Percentiles rank a stretch among this genome's conserved stretches.
These are phyloP conservation scores for Epizoanthus fatuus DNA, from an alignment of 92 coral and sea anemone genomes.

Conservation along the genomic window DNA sequence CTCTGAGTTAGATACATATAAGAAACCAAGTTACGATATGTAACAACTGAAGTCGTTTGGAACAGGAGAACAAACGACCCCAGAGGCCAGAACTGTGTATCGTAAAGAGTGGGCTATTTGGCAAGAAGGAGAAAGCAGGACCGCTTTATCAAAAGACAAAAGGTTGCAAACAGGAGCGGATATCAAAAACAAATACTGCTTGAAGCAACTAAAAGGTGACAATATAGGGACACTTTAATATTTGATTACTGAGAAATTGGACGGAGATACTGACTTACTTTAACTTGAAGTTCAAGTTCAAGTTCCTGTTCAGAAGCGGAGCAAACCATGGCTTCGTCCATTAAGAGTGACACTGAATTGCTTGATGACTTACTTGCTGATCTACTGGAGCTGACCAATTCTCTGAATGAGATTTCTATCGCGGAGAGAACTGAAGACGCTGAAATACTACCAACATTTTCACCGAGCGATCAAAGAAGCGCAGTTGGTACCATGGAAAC, in stretches of 20 bases:
- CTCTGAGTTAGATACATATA: too few relatives aligned
- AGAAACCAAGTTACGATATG: too few relatives aligned
- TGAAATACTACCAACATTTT: neutral
- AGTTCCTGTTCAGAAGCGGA: neutral
- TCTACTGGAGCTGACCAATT: neutral
- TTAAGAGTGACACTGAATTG: neutral
- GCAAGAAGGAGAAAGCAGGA: too few relatives aligned
- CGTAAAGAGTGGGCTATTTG: too few relatives aligned
- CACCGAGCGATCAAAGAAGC: neutral
- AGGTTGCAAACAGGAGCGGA: too few relatives aligned
- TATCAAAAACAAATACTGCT: too few relatives aligned
- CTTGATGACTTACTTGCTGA: conserved; percentile 20
- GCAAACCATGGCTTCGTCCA: neutral
- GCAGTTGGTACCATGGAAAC: neutral
- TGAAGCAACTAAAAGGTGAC: too few relatives aligned
- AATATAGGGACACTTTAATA: neutral
- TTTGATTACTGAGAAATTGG: neutral
- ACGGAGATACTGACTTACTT: neutral
- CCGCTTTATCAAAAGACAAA: too few relatives aligned
- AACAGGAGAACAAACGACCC: too few relatives aligned
- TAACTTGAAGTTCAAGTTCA: too few relatives aligned
- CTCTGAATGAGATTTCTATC: neutral
- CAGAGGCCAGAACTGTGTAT: too few relatives aligned
- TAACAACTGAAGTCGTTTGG: too few relatives aligned
- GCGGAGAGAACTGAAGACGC: neutral